phyloP scores from a whole-genome alignment of 2,113 vertebrate genomes.

The Illadopsis cleaveri region DNA sequence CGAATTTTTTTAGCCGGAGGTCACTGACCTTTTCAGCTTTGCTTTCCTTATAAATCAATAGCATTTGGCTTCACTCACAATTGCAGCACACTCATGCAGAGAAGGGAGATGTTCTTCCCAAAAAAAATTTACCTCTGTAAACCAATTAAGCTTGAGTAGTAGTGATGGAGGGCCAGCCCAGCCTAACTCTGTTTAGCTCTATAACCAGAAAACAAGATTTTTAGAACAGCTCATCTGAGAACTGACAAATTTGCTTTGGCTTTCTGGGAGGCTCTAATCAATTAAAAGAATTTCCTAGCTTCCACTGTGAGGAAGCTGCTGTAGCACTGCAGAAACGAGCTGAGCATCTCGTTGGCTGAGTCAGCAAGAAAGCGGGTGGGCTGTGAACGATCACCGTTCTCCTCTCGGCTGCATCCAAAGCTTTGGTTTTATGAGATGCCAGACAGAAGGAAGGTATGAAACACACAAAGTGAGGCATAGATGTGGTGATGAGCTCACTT shows the following conservation, averaged over 20 bases:
- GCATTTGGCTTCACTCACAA: neutral
- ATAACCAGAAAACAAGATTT: neutral
- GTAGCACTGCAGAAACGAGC: neutral
- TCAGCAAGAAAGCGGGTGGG: neutral
- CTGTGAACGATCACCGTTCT: fast-evolving
- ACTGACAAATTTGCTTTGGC: neutral
- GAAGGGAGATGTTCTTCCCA: neutral
- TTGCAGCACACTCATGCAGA: neutral
- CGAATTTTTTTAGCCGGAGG: neutral
- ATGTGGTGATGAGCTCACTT: neutral
- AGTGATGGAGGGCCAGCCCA: neutral
- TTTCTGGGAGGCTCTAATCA: slow-evolving; percentile 13
- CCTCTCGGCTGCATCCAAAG: neutral
- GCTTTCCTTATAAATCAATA: neutral
- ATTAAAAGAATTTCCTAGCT: neutral
- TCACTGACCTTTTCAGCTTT: slow-evolving; percentile 3
- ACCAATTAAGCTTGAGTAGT: neutral
- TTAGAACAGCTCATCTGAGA: slow-evolving; percentile 17
- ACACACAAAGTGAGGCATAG: neutral
- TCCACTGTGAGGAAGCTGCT: neutral
- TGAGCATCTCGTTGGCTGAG: neutral
- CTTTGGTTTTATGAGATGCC: neutral
- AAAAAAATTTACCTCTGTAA: neutral
- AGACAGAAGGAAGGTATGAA: neutral
- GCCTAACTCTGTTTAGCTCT: neutral